Base-by-base conservation (phyloP, 2,797 vertebrate genomes). In the Helostoma temminkii region DNA sequence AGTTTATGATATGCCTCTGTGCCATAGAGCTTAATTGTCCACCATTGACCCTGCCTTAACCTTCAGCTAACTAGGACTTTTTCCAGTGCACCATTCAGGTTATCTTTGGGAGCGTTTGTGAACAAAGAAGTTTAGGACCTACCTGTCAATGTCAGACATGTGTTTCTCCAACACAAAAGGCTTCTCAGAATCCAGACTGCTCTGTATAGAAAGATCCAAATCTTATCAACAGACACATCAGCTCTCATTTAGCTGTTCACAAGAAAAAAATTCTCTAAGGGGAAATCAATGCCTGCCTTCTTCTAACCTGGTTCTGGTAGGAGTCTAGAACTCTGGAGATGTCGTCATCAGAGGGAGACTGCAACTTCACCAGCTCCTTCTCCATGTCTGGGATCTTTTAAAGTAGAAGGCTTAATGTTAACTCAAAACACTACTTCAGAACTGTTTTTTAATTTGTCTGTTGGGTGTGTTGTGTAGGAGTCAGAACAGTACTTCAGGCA, bases 251-350 rank as follows among this genome's bases (percentile, higher is more conserved):
- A n/a, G n/a, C n/a, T n/a, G n/a, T n/a, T n/a, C n/a, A n/a, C n/a
- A n/a, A n/a, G n/a, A n/a, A n/a, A n/a, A n/a, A 28, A 2, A 12
- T 47, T 45, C 26, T 36, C 9, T 4, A 24, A 3, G 2, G 12
- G 54, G 4, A 30, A 4, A 24, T 21, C 28, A 9, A 5, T 26
- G 25, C 1, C 10, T 18, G 0, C 16, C 60, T 21, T n/a, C n/a
- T n/a, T 60, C 72, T 39, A 84, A 98, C 98, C 96, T 96, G 89
- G 22, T 52, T 54, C 5, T 99, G 96, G 80, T 96, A 98, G 9
- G 87, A 90, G 39, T 95, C 93, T 22, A 99, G 58, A 47, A 99
- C 75, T 60, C 86, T 87, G 25, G 92, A 92, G 74, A 99, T 66
- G 6, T 94, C 91, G 62, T 94, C 92, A 81, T 74, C 86, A 32